phyloP scores from a whole-genome alignment of 2,888 invertebrate genomes.

The Drosophila vallismaia region DNA sequence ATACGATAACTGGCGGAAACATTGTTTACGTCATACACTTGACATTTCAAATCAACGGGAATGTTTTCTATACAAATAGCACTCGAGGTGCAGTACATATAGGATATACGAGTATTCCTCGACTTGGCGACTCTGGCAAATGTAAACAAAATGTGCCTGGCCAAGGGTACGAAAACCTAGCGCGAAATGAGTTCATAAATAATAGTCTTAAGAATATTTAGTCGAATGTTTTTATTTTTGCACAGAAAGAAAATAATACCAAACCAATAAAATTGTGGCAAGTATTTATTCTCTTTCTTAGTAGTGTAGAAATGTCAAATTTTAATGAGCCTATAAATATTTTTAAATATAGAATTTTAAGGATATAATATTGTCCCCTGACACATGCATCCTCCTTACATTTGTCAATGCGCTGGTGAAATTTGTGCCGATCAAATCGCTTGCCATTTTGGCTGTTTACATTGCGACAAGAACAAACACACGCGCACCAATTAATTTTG shows the following conservation, averaged over 20 bases:
- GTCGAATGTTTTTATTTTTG: constrained; percentile 21
- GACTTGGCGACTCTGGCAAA: constrained; percentile 53
- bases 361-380: background rate
- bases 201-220: constrained; percentile 33
- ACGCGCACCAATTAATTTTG: constrained; percentile 25
- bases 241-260: background rate
- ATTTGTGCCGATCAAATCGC: constrained; percentile 72
- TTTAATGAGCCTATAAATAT: background rate
- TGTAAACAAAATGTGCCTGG: constrained; percentile 60
- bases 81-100: constrained; percentile 6
- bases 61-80: constrained; percentile 7
- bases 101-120: constrained; percentile 7
- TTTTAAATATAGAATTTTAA: background rate
- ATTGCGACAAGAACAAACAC: constrained; percentile 51
- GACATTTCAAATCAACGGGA: constrained; percentile 59
- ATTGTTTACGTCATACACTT: constrained; percentile 44
- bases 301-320: background rate
- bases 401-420: constrained; percentile 65
- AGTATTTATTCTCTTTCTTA: too few relatives aligned
- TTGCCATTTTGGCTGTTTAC: constrained; percentile 69
- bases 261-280: too few relatives aligned
- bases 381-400: constrained; percentile 59
- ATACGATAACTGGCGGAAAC: constrained; percentile 41
- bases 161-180: constrained; percentile 36
- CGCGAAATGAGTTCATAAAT: constrained; percentile 40